phyloP scores from a whole-genome alignment of 2,797 vertebrate genomes.

The Prionace glauca region DNA sequence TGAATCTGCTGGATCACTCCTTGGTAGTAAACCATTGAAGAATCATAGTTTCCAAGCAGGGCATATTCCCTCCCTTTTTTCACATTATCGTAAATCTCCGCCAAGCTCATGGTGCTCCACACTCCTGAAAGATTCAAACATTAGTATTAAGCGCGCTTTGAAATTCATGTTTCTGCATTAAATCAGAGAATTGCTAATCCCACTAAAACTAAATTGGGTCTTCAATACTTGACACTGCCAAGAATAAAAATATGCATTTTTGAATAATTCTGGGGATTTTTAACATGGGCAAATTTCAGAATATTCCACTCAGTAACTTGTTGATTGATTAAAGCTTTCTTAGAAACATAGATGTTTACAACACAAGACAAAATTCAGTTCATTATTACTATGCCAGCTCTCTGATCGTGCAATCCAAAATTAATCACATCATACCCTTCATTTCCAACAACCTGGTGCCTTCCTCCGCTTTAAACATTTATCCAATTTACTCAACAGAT shows the following conservation, averaged over 20 bases:
- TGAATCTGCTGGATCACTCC: slow-evolving; percentile 94
- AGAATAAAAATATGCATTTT: not conserved
- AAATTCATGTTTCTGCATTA: not conserved
- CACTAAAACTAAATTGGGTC: not conserved
- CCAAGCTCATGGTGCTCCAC: slow-evolving; percentile 77
- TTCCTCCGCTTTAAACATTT: not conserved
- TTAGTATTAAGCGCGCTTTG: not conserved
- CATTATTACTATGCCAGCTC: not conserved
- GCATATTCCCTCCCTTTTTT: slow-evolving; percentile 94
- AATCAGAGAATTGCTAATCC: not conserved
- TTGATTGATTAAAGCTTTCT: not conserved
- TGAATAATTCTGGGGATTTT: not conserved
- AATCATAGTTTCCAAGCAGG: slow-evolving; percentile 92
- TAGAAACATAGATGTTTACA: not conserved
- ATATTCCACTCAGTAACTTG: not conserved
- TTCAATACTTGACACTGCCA: not conserved
- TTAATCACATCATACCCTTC: not conserved
- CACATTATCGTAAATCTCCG: slow-evolving; percentile 90
- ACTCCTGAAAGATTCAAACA: slow-evolving; percentile 48
- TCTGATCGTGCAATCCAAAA: not conserved
- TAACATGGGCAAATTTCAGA: not conserved
- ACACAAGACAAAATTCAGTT: not conserved
- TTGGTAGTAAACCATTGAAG: slow-evolving; percentile 91
- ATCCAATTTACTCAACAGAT: not conserved
- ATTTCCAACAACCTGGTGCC: not conserved